Evolutionary conservation across 2,797 vertebrate genomes (phyloP).

Genomic region (Benthosema pterotum): DNA sequence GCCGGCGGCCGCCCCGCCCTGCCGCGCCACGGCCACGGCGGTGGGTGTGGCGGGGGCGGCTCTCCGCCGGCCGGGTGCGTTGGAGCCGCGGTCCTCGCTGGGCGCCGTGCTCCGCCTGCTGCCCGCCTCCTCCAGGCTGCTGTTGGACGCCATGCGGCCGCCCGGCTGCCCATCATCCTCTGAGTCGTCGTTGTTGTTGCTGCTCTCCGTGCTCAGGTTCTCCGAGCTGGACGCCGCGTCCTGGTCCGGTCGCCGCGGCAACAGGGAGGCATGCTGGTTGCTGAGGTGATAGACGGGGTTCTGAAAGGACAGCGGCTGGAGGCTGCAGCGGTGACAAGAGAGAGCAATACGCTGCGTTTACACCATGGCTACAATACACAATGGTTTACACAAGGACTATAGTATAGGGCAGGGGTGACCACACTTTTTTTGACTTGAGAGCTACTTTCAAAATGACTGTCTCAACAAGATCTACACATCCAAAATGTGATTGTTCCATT

Average conservation of each 20-base stretch:
- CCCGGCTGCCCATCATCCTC: conserved; percentile 78
- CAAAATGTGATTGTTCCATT: too few species aligned
- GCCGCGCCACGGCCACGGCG: conserved; percentile 85
- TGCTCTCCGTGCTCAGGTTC: conserved; percentile 92
- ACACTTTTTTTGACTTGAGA: too few species aligned
- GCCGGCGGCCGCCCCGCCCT: conserved; percentile 83
- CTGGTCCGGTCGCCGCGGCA: conserved; percentile 60
- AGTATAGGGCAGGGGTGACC: too few species aligned
- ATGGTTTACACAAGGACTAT: too few species aligned
- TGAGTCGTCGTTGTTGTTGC: conserved; percentile 85
- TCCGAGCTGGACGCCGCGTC: conserved; percentile 88
- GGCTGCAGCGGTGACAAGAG: conserved; percentile 58
- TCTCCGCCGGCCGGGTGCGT: conserved; percentile 71
- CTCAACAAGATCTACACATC: too few species aligned
- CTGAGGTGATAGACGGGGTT: conserved; percentile 95
- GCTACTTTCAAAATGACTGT: too few species aligned
- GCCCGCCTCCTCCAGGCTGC: conserved; percentile 87
- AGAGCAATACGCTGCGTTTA: too few species aligned
- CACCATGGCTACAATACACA: too few species aligned
- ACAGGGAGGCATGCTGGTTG: conserved; percentile 73
- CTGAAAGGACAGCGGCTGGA: conserved; percentile 93
- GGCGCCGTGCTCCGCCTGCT: conserved; percentile 77
- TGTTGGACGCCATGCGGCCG: conserved; percentile 79
- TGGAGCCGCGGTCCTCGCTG: conserved; percentile 79
- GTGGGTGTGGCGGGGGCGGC: conserved; percentile 28